Evolutionary conservation across 2,888 invertebrate species (phyloP).

Genomic region (Carpatolechia fugitivella): DNA sequence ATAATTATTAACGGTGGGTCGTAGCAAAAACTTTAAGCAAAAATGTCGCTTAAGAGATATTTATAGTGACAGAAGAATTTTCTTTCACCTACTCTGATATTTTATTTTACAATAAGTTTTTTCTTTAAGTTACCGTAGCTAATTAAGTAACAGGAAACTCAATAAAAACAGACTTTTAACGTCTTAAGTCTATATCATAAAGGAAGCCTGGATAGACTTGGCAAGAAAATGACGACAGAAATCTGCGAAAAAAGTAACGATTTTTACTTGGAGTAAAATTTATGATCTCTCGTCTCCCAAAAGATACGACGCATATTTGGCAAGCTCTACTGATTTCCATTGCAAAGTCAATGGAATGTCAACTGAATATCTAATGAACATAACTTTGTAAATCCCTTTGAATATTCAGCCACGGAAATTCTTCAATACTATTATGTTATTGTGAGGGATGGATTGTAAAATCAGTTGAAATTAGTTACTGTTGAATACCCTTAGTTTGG

Average conservation of each 20-base stretch:
- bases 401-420: conserved; percentile 4
- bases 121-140: neutral
- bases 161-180: neutral
- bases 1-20: neutral
- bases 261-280: neutral
- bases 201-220: neutral
- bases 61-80: neutral
- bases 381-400: conserved; percentile 6
- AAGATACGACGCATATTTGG: conserved; percentile 5
- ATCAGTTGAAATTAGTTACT: neutral
- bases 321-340: conserved; percentile 4
- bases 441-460: neutral
- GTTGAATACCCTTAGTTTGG: too few species aligned
- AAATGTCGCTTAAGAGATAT: neutral
- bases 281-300: neutral
- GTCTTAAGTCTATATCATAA: too few species aligned
- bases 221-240: too few species aligned
- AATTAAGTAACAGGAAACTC: conserved; percentile 4
- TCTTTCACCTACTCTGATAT: neutral
- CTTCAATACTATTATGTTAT: neutral
- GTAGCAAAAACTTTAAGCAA: neutral
- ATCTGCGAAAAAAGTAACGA: neutral
- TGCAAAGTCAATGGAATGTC: conserved; percentile 11
- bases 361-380: conserved; percentile 12
- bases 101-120: neutral